Conservation (phyloP, 2,888 invertebrate genomes). For the Nudaria mundana region DNA sequence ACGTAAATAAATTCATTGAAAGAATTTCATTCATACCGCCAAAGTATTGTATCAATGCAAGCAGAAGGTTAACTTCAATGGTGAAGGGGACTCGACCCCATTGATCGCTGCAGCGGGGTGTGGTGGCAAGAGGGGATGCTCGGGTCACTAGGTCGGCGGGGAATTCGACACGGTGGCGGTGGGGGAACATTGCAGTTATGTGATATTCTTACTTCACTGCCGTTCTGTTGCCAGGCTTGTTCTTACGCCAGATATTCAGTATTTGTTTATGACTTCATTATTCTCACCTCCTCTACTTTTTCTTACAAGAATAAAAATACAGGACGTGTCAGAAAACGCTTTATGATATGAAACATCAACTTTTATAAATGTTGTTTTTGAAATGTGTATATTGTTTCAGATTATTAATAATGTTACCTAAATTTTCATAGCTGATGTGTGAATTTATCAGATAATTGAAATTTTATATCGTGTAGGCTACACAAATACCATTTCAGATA, state of each 20-base stretch:
- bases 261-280: slow-evolving; percentile 41
- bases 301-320: slow-evolving; percentile 36
- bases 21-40: slow-evolving; percentile 51
- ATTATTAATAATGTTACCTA: slow-evolving; percentile 32
- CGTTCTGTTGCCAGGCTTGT: slow-evolving; percentile 31
- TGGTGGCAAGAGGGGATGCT: slow-evolving; percentile 32
- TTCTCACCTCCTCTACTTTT: slow-evolving; percentile 36
- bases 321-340: slow-evolving; percentile 38
- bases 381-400: slow-evolving; percentile 17
- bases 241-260: slow-evolving; percentile 35
- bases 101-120: slow-evolving; percentile 61
- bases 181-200: slow-evolving; percentile 32
- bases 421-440: slow-evolving; percentile 11
- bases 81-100: slow-evolving; percentile 47
- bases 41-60: slow-evolving; percentile 50
- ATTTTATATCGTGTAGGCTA: too few species aligned
- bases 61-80: slow-evolving; percentile 45
- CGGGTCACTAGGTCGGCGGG: slow-evolving; percentile 66
- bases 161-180: slow-evolving; percentile 26
- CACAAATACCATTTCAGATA: too few species aligned
- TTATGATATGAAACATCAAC: slow-evolving; percentile 39
- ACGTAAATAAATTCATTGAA: slow-evolving; percentile 31
- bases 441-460: too few species aligned
- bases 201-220: slow-evolving; percentile 26
- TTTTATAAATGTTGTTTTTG: slow-evolving; percentile 26